phyloP scores from a whole-genome alignment of 2,113 vertebrate species.

The Nansenia antarctica region DNA sequence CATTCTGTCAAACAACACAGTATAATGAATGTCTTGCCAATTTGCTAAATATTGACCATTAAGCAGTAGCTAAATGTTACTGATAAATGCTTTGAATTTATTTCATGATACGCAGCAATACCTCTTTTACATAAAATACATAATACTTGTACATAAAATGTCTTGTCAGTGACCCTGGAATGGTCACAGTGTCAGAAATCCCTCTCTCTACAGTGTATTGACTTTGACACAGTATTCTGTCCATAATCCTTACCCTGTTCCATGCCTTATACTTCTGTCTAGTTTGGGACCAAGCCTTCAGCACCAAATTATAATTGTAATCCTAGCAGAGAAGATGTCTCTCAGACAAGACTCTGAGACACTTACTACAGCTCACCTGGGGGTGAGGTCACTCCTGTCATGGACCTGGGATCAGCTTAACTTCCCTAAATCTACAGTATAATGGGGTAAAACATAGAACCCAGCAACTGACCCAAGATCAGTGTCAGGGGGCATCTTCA shows the following conservation, averaged over 20 bases:
- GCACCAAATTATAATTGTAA: neutral
- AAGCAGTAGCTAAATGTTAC: neutral
- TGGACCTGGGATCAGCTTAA: neutral
- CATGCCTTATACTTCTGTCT: neutral
- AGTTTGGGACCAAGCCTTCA: conserved; percentile 1
- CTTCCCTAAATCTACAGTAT: no score
- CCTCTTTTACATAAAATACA: neutral
- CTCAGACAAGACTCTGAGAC: neutral
- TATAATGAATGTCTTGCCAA: neutral
- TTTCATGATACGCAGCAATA: neutral
- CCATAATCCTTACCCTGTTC: neutral
- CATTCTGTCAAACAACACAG: neutral
- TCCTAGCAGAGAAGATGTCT: neutral
- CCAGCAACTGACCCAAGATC: neutral
- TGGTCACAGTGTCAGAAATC: neutral
- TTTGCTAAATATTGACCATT: neutral
- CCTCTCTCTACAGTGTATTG: neutral
- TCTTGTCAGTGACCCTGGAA: neutral
- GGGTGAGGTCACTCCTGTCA: no score
- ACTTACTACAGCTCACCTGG: no score
- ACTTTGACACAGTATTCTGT: neutral
- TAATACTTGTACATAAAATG: no score
- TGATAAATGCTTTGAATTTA: neutral
- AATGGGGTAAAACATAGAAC: no score
- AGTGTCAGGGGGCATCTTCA: no score